These are phyloP conservation scores for Bombus superbus DNA, from an alignment of 1,140 invertebrate species.

Conservation along the genomic window DNA sequence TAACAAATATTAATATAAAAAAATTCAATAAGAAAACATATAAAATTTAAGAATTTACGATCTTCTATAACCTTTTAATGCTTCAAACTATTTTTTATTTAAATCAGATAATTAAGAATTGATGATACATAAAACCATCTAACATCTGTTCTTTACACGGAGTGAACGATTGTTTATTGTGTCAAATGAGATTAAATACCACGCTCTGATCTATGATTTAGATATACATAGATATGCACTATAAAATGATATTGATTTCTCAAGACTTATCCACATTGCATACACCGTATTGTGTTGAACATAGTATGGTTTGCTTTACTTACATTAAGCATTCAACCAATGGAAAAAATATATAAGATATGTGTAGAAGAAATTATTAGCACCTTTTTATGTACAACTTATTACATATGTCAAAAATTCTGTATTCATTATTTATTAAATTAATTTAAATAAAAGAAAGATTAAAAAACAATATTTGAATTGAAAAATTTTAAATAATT, in stretches of 20 bases:
- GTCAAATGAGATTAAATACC: slow-evolving; percentile 60
- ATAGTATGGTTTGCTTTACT: neutral
- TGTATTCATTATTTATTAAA: neutral
- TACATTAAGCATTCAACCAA: neutral
- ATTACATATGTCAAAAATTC: neutral
- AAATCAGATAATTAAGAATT: neutral
- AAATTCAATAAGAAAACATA: neutral
- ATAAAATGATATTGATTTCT: slow-evolving; percentile 57
- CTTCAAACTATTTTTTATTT: neutral
- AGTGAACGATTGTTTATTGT: slow-evolving; percentile 56
- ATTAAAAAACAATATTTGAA: neutral
- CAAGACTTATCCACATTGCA: slow-evolving; percentile 37
- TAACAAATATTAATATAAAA: slow-evolving; percentile 21
- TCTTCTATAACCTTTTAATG: neutral
- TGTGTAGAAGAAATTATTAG: neutral
- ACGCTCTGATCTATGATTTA: slow-evolving; percentile 43
- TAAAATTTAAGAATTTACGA: neutral
- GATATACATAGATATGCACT: slow-evolving; percentile 52
- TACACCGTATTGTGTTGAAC: neutral
- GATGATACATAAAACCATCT: neutral
- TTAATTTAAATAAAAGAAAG: neutral
- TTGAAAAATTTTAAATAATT: neutral
- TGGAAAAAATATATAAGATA: neutral
- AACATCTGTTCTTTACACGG: slow-evolving; percentile 16
- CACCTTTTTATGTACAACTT: neutral